A percentile compares a stretch with the other conserved stretches of the same genome.
These are phyloP conservation scores for Oreonectes daqikongensis DNA, from an alignment of 2,797 vertebrate genomes.

Conservation along the genomic window DNA sequence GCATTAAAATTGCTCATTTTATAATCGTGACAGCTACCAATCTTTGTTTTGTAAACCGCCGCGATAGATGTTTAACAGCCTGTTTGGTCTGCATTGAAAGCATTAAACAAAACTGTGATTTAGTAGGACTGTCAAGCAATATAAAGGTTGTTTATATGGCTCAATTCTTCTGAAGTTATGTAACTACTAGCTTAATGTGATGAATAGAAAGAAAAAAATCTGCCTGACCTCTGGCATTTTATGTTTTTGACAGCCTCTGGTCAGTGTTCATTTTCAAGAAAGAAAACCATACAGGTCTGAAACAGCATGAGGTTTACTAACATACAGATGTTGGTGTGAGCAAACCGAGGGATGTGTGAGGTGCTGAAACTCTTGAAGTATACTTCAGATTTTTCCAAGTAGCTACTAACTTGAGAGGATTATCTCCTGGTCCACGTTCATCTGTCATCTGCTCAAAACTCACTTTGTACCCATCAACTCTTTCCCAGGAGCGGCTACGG, in stretches of 20 bases:
- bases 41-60: too few species aligned
- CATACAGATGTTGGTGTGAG: neutral
- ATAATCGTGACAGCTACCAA: too few species aligned
- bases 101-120: too few species aligned
- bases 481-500: neutral
- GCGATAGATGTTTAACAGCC: too few species aligned
- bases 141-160: too few species aligned
- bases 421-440: slow-evolving; percentile 3
- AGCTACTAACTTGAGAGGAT: slow-evolving; percentile 12
- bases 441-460: slow-evolving; percentile 21
- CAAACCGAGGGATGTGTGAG: neutral
- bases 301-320: slow-evolving; percentile 6
- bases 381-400: slow-evolving; percentile 20
- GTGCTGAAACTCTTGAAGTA: slow-evolving; percentile 23
- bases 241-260: neutral
- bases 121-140: too few species aligned
- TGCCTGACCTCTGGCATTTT: neutral
- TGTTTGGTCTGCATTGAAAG: too few species aligned
- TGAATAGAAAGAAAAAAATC: neutral
- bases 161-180: too few species aligned
- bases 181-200: too few species aligned
- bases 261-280: neutral
- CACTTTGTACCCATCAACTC: slow-evolving; percentile 23
- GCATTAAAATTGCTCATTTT: too few species aligned
- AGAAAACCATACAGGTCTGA: neutral